phyloP scores from a whole-genome alignment of 2,113 vertebrate genomes.

The Scophthalmus maximus region DNA sequence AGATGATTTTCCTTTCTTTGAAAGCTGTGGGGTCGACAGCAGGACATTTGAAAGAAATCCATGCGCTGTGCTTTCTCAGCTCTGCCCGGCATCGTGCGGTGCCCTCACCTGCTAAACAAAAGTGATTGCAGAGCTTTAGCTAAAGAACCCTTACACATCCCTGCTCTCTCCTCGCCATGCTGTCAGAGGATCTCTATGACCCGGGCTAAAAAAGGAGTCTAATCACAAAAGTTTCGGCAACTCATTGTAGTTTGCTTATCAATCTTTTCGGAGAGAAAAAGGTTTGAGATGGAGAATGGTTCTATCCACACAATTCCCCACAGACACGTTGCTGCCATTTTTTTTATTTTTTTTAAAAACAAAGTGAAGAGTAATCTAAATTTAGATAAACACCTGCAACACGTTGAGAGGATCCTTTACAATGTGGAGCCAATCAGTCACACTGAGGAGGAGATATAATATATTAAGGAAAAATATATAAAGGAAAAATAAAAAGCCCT shows the following conservation, averaged over 20 bases:
- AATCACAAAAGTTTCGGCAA: not conserved
- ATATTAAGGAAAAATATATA: constrained; percentile 4
- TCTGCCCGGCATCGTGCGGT: not conserved
- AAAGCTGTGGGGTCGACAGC: constrained; percentile 6
- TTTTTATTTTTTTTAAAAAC: too few relatives aligned
- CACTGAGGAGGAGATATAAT: not conserved
- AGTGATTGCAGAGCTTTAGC: constrained; percentile 2
- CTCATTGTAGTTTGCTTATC: not conserved
- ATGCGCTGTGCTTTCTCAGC: not conserved
- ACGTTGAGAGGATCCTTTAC: constrained; percentile 5
- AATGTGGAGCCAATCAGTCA: not conserved
- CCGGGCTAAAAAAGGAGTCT: not conserved
- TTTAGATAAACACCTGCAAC: not conserved
- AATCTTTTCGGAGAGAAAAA: too few relatives aligned
- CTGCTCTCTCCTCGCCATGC: not conserved
- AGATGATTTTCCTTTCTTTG: not conserved
- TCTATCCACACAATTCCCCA: not conserved
- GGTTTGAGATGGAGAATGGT: too few relatives aligned
- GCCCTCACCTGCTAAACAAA: constrained; percentile 16
- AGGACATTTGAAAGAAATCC: constrained; percentile 13
- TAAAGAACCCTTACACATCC: not conserved
- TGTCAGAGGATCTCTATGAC: not conserved
- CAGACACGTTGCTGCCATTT: not conserved
- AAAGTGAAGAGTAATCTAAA: too few relatives aligned
- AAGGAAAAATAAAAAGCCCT: constrained; percentile 21